Base-by-base conservation (phyloP, 2,113 vertebrate genomes). In the Micromys minutus region DNA sequence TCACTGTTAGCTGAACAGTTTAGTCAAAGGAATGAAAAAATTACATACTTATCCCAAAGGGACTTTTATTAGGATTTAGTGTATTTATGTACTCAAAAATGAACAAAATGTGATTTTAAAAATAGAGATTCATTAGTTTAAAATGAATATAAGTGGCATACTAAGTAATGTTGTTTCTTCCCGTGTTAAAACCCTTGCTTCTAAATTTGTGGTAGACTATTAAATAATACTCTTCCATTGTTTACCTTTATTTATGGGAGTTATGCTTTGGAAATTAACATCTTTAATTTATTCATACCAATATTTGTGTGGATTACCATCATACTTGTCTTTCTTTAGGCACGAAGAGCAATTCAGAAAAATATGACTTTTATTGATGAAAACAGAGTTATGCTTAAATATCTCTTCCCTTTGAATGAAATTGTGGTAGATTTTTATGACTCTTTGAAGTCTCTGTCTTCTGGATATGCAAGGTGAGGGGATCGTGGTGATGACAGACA, bases 401-500 rank as follows among this genome's bases (percentile, higher is more conserved):
- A 99, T 94, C 97, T 99, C 88, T 99, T 99, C 76, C 99, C 99
- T 86, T 98, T 99, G 84, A 99, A 99, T 98, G 99, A 99, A 98
- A 98, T 99, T 10, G 99, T 99, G 69, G 98, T 99, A 79, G 99
- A 99, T 98, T 99, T 99, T 98, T 99, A 99, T 77, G 99, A 99
- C 94, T 97, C 98, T 69, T 98, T 99, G 45, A 99, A 99, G 97
- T 99, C 99, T 5, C 67, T 99, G 67, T 99, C 99, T 47, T 99
- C 99, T 89, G 99, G 99, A 97, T 99, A 99, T 95, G 99, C 99
- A 97, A 99, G 99, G 99, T 99, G 98, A 98, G 89, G 88, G 52
- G 84, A 76, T 81, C 39, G 26, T n/a, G 0, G 36, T 95, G 4
- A 42, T 89, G 34, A 77, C n/a, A 61, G 95, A 39, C 7, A 61